Evolutionary conservation across 2,113 vertebrate species (phyloP).

Genomic region (Mustela nigripes): DNA sequence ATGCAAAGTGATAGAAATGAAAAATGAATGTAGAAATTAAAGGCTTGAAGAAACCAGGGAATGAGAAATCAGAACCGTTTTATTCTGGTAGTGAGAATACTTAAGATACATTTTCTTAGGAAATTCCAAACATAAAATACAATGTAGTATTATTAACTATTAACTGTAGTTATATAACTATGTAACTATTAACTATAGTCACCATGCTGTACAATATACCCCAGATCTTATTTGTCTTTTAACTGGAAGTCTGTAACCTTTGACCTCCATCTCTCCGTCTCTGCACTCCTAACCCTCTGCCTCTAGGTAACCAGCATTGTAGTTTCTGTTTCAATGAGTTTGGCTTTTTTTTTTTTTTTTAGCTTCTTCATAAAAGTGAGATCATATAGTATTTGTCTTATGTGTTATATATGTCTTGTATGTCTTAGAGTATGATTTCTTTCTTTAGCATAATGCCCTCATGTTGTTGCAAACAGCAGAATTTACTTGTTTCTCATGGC

Average conservation of each 20-base stretch:
- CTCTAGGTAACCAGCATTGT: not conserved
- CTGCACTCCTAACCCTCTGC: not conserved
- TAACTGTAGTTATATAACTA: too few relatives aligned
- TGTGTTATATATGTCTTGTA: not conserved
- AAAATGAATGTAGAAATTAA: not conserved
- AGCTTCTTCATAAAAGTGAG: not conserved
- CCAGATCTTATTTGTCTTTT: not conserved
- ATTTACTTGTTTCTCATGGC: not conserved
- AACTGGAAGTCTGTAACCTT: not conserved
- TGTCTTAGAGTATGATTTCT: not conserved
- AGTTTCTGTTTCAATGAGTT: not conserved
- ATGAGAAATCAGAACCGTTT: not conserved
- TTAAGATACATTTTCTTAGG: not conserved
- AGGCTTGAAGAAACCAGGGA: not conserved
- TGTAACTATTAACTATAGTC: not conserved
- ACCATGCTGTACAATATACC: not conserved
- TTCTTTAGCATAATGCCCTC: not conserved
- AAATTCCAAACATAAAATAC: not conserved
- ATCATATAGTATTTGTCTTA: not conserved
- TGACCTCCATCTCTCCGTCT: not conserved
- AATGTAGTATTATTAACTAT: not conserved
- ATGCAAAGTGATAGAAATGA: not conserved
- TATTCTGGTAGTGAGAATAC: not conserved
- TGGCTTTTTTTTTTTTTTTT: not conserved
- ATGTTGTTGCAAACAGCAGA: not conserved